These are phyloP conservation scores for Pandion haliaetus DNA, from an alignment of 2,113 vertebrate species.

Conservation along the genomic window DNA sequence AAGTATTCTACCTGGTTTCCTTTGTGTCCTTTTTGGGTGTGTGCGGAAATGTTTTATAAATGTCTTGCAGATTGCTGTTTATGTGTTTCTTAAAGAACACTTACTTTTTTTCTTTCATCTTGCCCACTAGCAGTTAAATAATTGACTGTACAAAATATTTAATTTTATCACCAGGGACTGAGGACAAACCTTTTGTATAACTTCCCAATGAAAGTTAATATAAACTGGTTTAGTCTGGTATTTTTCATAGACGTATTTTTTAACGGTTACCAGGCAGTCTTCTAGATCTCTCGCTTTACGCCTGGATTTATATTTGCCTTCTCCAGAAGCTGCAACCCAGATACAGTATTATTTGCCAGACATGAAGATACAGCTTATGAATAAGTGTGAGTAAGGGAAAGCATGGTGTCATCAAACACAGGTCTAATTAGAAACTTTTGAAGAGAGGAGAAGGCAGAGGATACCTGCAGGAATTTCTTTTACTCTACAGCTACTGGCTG, in stretches of 20 bases:
- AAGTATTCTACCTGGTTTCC: neutral
- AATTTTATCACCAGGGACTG: neutral
- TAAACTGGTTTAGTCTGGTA: neutral
- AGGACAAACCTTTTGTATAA: neutral
- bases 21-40: neutral
- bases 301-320: neutral
- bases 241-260: neutral
- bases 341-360: neutral
- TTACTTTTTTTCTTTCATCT: neutral
- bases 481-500: neutral
- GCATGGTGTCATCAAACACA: neutral
- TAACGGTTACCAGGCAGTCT: neutral
- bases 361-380: neutral
- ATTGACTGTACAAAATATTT: neutral
- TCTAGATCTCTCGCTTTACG: neutral
- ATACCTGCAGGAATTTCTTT: neutral
- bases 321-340: neutral
- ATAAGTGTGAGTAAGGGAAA: neutral
- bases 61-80: neutral
- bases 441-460: neutral
- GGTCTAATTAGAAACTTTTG: neutral
- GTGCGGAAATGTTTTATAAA: neutral
- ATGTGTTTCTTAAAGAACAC: neutral
- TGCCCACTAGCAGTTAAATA: neutral
- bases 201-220: neutral